phyloP scores from a whole-genome alignment of 2,888 invertebrate genomes.

The Alentia gelatinosa region DNA sequence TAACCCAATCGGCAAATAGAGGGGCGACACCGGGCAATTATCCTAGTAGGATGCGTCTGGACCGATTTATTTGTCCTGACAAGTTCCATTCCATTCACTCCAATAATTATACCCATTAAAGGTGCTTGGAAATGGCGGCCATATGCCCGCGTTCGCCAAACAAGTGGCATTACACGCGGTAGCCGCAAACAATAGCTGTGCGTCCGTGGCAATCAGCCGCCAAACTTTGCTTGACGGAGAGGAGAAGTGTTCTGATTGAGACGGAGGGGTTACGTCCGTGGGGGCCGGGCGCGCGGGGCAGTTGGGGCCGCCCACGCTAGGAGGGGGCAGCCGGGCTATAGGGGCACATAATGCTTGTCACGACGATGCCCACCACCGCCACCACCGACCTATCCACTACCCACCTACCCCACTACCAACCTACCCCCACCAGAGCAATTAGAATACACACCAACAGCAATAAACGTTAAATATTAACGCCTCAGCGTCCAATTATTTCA shows the following conservation, averaged over 20 bases:
- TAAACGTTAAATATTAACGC: too few relatives aligned
- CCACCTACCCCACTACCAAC: too few relatives aligned
- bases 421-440: too few relatives aligned
- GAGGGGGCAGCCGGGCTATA: neutral
- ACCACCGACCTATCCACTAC: too few relatives aligned
- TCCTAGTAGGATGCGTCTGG: slow-evolving; percentile 43
- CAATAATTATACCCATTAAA: slow-evolving; percentile 55
- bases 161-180: slow-evolving; percentile 49
- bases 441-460: too few relatives aligned
- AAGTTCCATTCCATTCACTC: slow-evolving; percentile 44
- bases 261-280: neutral
- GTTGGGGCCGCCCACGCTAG: neutral
- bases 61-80: slow-evolving; percentile 50
- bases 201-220: slow-evolving; percentile 8
- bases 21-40: slow-evolving; percentile 30
- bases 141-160: slow-evolving; percentile 34
- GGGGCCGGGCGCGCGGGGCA: neutral
- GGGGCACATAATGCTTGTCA: too few relatives aligned
- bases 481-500: too few relatives aligned
- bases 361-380: too few relatives aligned
- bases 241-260: neutral
- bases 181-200: slow-evolving; percentile 12
- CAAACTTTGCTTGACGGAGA: neutral
- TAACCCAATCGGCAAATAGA: slow-evolving; percentile 23
- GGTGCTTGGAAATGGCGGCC: slow-evolving; percentile 36